These are phyloP conservation scores for Coregonus clupeaformis DNA, from an alignment of 2,113 vertebrate genomes.

Conservation along the genomic window DNA sequence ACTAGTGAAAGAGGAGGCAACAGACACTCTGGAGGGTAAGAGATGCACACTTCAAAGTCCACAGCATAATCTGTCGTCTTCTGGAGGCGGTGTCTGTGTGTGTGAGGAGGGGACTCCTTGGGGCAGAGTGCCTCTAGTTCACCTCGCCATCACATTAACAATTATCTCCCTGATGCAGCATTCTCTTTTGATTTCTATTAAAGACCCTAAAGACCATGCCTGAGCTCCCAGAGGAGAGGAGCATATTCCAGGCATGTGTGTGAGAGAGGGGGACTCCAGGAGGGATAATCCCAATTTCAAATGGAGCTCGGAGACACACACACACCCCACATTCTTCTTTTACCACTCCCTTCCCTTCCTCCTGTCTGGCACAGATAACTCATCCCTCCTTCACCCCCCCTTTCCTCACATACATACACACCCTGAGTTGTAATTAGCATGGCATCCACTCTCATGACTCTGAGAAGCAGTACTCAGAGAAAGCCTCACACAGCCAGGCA, in stretches of 20 bases:
- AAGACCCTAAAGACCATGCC: conserved; percentile 36
- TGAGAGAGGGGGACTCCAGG: conserved; percentile 47
- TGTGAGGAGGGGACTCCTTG: conserved; percentile 17
- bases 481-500: not conserved
- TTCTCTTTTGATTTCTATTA: conserved; percentile 38
- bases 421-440: no score
- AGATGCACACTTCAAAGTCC: conserved; percentile 48
- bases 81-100: not conserved
- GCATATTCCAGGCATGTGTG: conserved; percentile 57
- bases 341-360: conserved; percentile 47
- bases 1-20: conserved; percentile 17
- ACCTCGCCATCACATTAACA: conserved; percentile 51
- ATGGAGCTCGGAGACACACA: conserved; percentile 64
- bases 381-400: conserved; percentile 40
- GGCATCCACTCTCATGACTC: conserved; percentile 28
- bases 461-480: conserved; percentile 5
- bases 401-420: conserved; percentile 28
- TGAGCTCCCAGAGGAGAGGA: conserved; percentile 36
- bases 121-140: conserved; percentile 31
- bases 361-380: conserved; percentile 73
- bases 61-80: not conserved
- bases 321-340: conserved; percentile 31
- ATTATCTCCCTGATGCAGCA: conserved; percentile 66
- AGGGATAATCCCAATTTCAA: conserved; percentile 72
- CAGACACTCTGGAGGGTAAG: no score